These are phyloP conservation scores for Bufotes viridis DNA, from an alignment of 2,797 vertebrate genomes.

Conservation along the genomic window DNA sequence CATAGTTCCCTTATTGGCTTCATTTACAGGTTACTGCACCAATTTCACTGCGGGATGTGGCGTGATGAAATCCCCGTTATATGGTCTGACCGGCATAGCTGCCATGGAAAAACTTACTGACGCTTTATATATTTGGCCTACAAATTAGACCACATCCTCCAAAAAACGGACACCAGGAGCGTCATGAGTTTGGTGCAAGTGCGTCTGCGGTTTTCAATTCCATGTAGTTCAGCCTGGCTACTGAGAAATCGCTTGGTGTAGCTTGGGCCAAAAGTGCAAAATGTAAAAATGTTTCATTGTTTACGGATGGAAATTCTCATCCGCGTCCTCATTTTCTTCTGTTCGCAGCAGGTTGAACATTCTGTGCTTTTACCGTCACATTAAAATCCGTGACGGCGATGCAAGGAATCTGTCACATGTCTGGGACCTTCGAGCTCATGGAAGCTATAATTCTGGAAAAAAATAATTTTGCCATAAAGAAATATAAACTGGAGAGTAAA, in stretches of 20 bases:
- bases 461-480: neutral
- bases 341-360: neutral
- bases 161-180: neutral
- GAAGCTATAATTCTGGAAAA: neutral
- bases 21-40: neutral
- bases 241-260: neutral
- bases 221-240: too few species aligned
- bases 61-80: neutral
- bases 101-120: neutral
- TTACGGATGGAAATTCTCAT: neutral
- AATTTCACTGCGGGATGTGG: too few species aligned
- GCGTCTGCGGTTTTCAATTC: neutral
- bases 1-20: neutral
- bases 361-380: slow-evolving; percentile 20
- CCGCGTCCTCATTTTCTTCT: neutral
- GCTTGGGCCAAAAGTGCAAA: neutral
- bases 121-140: neutral
- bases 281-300: neutral
- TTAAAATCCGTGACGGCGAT: neutral
- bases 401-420: neutral
- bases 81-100: neutral
- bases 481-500: neutral
- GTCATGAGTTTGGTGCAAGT: neutral
- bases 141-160: neutral
- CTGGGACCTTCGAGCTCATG: neutral